phyloP scores from a whole-genome alignment of 2,888 invertebrate species.

The Diplazon laetatorius region DNA sequence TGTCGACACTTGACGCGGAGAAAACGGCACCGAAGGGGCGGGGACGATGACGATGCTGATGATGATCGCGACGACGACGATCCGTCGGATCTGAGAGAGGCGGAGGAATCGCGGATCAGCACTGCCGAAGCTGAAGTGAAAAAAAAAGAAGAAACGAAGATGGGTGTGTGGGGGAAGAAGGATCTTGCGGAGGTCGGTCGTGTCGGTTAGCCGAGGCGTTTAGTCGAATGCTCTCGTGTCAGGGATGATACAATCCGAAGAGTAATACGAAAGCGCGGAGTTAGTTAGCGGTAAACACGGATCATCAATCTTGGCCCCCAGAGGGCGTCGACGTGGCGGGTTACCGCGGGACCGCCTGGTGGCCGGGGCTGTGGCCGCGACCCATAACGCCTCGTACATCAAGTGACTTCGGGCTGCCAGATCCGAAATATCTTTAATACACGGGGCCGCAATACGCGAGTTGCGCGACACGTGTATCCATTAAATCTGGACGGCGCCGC shows the following conservation, averaged over 20 bases:
- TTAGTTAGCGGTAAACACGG: slow-evolving; percentile 76
- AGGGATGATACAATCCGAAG: slow-evolving; percentile 20
- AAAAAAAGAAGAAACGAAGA: slow-evolving; percentile 19
- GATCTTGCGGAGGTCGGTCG: slow-evolving; percentile 2
- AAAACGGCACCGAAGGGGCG: no score
- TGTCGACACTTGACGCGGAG: slow-evolving; percentile 53
- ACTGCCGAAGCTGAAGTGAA: no score
- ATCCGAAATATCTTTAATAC: slow-evolving; percentile 73
- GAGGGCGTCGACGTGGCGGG: slow-evolving; percentile 72
- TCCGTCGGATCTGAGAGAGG: background rate
- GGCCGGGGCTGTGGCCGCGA: slow-evolving; percentile 41
- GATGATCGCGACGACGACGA: slow-evolving; percentile 30
- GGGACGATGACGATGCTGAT: slow-evolving; percentile 23
- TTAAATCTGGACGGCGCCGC: slow-evolving; percentile 68
- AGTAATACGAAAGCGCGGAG: slow-evolving; percentile 57
- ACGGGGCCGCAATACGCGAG: slow-evolving; percentile 35
- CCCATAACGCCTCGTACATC: slow-evolving; percentile 62
- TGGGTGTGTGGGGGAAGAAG: no score
- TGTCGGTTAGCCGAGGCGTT: slow-evolving; percentile 36
- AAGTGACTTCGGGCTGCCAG: slow-evolving; percentile 67
- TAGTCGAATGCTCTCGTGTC: slow-evolving; percentile 14
- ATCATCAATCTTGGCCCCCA: slow-evolving; percentile 82
- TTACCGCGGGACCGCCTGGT: slow-evolving; percentile 66
- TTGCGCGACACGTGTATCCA: slow-evolving; percentile 75
- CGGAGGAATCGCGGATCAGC: background rate